Percentiles rank a stretch among this genome's conserved stretches.
These are phyloP conservation scores for Whitmania pigra DNA, from an alignment of 1,140 invertebrate genomes.

Conservation along the genomic window DNA sequence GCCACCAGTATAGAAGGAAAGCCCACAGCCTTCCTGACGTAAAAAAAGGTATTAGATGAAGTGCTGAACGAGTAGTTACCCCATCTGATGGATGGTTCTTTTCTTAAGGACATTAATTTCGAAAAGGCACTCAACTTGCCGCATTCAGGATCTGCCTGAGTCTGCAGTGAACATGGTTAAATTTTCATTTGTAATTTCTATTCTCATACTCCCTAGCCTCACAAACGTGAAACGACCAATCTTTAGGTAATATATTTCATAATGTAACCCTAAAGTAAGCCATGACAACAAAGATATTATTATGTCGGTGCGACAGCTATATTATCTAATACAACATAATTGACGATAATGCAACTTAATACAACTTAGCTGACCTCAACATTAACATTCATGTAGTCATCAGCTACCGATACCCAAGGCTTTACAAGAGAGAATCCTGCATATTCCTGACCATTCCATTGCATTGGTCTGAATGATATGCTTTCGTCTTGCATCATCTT, in stretches of 20 bases:
- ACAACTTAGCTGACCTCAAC: conserved; percentile 28
- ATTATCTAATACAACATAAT: no score
- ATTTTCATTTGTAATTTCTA: no score
- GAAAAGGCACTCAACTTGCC: conserved; percentile 30
- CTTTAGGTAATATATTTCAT: no score
- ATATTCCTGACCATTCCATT: conserved; percentile 34
- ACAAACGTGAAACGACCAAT: no score
- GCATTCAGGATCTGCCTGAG: no score
- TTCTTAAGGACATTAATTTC: conserved; percentile 32
- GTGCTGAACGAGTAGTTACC: conserved; percentile 31
- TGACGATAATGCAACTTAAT: no score
- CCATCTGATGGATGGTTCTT: conserved; percentile 37
- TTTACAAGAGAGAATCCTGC: conserved; percentile 45
- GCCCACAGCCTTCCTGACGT: conserved; percentile 35
- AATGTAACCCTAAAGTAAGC: no score
- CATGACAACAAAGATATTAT: no score
- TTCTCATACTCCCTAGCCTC: no score
- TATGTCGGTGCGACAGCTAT: no score
- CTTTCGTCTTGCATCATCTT: conserved; percentile 24
- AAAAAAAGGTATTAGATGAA: conserved; percentile 31
- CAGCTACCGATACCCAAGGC: conserved; percentile 34
- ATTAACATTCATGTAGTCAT: conserved; percentile 29
- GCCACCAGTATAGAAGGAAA: conserved; percentile 35
- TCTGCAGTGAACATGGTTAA: no score
- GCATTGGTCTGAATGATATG: conserved; percentile 38